Evolutionary conservation across 2,113 vertebrate species (phyloP), one percentile per base, ranked within the genome.

Genomic region (Bos javanicus): DNA sequence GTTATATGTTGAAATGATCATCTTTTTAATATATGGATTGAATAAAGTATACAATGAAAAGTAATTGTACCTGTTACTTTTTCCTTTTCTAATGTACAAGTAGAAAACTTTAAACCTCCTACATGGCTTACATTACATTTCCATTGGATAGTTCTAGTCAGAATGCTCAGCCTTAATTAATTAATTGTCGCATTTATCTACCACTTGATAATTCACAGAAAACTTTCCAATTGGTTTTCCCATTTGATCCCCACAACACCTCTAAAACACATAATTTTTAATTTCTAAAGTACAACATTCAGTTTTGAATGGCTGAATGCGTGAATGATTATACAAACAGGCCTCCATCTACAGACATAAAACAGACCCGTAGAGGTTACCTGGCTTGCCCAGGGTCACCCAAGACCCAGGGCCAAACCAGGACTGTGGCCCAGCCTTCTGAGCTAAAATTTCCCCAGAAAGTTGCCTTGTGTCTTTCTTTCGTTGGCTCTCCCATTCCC

Each of bases 1-100:
- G 74, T 90, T 89, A 50, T 46, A 84, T 48, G 10, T 28, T 93
- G 60, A 97, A 64, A 94, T 43, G 21, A 71, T 50, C 48, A 48
- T 62, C 30, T 81, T 90, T 81, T 97, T 87, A 43, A 36, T 57
- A 39, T 26, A 80, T 48, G 2, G 12, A 36, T 52, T 95, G 89
- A 97, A 92, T 60, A 71, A 95, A 81, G 76, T 82, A 87, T 21
- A 28, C 48, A 36, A 90, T 89, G 88, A 30, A 96, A 97, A 84
- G 91, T 56, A 50, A 80, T 62, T 82, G 25, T 60, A 67, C 28
- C 6, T 86, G 30, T n/a, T 94, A 89, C 19, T 62, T 87, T 97
- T 71, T 8, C 57, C 39, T 59, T 95, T 92, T 56, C 91, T 74
- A 94, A 83, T 48, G 19, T 88, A 30, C 50, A 76, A 39, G n/a